Conservation (phyloP, 2,113 vertebrate genomes). For the Tringa solitaria region DNA sequence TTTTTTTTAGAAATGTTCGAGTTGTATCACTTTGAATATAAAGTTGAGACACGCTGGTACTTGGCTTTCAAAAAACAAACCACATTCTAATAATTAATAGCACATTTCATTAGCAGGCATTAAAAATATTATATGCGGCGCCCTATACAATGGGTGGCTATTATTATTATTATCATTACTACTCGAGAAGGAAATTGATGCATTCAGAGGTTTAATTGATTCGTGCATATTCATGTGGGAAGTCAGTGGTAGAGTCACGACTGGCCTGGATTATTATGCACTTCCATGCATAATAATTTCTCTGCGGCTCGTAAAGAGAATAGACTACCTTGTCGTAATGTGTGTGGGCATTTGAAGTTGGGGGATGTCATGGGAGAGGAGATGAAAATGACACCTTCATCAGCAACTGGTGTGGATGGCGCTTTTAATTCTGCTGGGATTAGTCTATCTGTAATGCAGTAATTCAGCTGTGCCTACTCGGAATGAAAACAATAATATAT, state of each 20-base stretch:
- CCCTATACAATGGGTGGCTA: slow-evolving; percentile 52
- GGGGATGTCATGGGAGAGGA: background rate
- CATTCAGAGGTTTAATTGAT: slow-evolving; percentile 66
- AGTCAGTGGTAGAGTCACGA: slow-evolving; percentile 55
- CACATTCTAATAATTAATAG: slow-evolving; percentile 52
- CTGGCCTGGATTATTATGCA: slow-evolving; percentile 51
- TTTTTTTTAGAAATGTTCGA: background rate
- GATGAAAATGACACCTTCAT: slow-evolving; percentile 31
- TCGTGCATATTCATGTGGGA: slow-evolving; percentile 66
- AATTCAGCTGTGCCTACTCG: background rate
- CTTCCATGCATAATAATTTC: slow-evolving; percentile 52
- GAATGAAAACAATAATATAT: background rate
- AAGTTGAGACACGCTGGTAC: background rate
- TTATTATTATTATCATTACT: slow-evolving; percentile 58
- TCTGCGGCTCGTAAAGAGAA: background rate
- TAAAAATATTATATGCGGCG: slow-evolving; percentile 34
- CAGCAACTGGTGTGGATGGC: background rate
- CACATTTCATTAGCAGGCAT: slow-evolving; percentile 58
- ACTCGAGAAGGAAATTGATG: slow-evolving; percentile 42
- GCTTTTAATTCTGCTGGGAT: background rate
- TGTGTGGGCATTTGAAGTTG: background rate
- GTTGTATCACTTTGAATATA: background rate
- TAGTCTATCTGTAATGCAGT: background rate
- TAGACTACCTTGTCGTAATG: background rate
- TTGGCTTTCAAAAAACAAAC: slow-evolving; percentile 38